These are phyloP conservation scores for Tetanocera ferruginea DNA, from an alignment of 2,888 invertebrate genomes.

Conservation along the genomic window DNA sequence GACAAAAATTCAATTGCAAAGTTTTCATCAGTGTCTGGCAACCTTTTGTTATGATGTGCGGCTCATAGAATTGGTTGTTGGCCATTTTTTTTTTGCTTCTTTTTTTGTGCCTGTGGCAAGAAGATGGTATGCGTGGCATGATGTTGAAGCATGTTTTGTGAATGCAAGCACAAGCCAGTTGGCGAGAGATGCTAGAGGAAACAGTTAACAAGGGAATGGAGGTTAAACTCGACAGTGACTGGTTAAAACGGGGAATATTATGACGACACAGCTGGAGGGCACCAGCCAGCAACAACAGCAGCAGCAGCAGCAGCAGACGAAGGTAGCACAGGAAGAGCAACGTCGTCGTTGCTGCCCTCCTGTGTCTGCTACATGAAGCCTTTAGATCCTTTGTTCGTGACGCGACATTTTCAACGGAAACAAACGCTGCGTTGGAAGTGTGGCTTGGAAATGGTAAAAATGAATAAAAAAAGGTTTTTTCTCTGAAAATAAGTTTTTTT, in stretches of 20 bases:
- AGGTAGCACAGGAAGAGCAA: background rate
- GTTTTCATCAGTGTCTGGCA: conserved; percentile 25
- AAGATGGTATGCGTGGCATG: background rate
- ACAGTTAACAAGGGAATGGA: background rate
- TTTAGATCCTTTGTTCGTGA: background rate
- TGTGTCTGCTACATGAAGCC: background rate
- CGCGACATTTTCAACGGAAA: background rate
- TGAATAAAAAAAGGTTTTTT: background rate
- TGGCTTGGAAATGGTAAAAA: background rate
- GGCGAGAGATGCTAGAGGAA: background rate
- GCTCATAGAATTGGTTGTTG: conserved; percentile 11
- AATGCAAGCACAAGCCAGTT: background rate
- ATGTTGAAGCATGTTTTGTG: background rate
- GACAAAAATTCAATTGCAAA: conserved; percentile 34
- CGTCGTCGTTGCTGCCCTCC: background rate
- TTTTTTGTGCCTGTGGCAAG: conserved; percentile 9
- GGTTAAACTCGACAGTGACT: too few species aligned
- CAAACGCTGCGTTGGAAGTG: background rate
- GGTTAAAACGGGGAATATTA: background rate
- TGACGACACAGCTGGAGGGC: conserved; percentile 36
- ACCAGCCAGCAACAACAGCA: background rate
- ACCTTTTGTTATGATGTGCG: conserved; percentile 30
- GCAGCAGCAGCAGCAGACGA: background rate
- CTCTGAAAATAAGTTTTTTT: too few species aligned
- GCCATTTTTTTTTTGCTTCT: conserved; percentile 32